Conservation (phyloP, 1,140 invertebrate genomes). For the Thrips palmi region DNA sequence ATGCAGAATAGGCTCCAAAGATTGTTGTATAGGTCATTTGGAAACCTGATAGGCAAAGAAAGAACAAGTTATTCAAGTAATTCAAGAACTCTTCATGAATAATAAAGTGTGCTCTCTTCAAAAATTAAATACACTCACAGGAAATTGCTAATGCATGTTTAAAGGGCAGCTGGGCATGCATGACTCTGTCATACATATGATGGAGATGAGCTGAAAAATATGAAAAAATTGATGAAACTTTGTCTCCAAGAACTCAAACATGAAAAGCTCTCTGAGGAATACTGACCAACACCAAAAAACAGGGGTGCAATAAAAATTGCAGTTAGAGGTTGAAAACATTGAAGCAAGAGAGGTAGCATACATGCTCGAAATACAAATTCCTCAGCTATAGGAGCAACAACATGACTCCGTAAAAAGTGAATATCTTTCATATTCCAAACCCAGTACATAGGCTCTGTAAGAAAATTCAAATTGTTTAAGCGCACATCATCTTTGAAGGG, state of each 20-base stretch:
- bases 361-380: conserved; percentile 89
- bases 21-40: conserved; percentile 81
- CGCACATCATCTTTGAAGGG: background rate
- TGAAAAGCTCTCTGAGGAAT: background rate
- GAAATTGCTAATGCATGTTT: conserved; percentile 46
- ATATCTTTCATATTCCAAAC: conserved; percentile 45
- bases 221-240: background rate
- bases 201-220: conserved; percentile 68
- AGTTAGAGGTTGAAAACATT: conserved; percentile 52
- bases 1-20: conserved; percentile 87
- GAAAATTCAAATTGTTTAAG: conserved; percentile 6
- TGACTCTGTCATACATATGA: conserved; percentile 68
- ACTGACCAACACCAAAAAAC: conserved; percentile 74
- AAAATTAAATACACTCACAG: conserved; percentile 29
- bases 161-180: conserved; percentile 45
- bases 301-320: conserved; percentile 73
- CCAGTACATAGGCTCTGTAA: conserved; percentile 58
- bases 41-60: conserved; percentile 40
- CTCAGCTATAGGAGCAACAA: conserved; percentile 84
- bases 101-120: background rate
- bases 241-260: no score
- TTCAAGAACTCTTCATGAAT: background rate
- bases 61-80: conserved; percentile 6
- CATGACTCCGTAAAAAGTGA: conserved; percentile 72
- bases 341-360: conserved; percentile 77